Evolutionary conservation across 1,140 invertebrate species (phyloP), one percentile per base, ranked within the genome.

Genomic region (Drosophila setifemur): DNA sequence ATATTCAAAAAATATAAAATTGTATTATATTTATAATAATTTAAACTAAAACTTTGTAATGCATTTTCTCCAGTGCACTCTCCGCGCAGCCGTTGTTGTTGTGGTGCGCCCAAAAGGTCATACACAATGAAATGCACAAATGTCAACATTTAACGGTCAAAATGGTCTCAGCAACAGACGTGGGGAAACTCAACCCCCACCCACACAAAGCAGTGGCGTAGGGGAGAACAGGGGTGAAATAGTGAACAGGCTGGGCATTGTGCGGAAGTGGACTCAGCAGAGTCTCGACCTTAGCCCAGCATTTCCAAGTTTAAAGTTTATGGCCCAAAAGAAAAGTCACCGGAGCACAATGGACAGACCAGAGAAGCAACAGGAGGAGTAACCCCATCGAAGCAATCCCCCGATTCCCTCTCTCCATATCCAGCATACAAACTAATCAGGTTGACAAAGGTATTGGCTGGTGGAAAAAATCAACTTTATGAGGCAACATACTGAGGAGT

Each of bases 111-210:
- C 42, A 83, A 57, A 85, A 85, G 78, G 78, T 83, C 78, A 85
- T 61, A 73, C 73, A 83, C 79, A 85, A 83, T 85, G 79, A 83
- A 83, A 83, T 83, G 74, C 79, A 83, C 79, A 83, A 83, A 83
- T 83, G 79, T 83, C 79, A 83, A 85, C 79, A 83, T 83, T 83
- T 85, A 83, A 83, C 79, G 79, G 79, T 83, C 78, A 83, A 74
- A 83, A 83, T 74, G 78, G 69, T 83, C 58, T 57, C 54, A 55
- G 35, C 63, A 61, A 43, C 45, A 52, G 28, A 70, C 40, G 40
- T 12, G 57, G 45, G 35, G 14, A 61, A 58, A n/a, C n/a, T n/a
- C n/a, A n/a, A n/a, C n/a, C n/a, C n/a, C n/a, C n/a, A n/a, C n/a
- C 26, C 19, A 26, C 35, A 47, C 47, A 29, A 23, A 21, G 39